phyloP scores from a whole-genome alignment of 2,113 vertebrate species.

The Sceloporus undulatus region DNA sequence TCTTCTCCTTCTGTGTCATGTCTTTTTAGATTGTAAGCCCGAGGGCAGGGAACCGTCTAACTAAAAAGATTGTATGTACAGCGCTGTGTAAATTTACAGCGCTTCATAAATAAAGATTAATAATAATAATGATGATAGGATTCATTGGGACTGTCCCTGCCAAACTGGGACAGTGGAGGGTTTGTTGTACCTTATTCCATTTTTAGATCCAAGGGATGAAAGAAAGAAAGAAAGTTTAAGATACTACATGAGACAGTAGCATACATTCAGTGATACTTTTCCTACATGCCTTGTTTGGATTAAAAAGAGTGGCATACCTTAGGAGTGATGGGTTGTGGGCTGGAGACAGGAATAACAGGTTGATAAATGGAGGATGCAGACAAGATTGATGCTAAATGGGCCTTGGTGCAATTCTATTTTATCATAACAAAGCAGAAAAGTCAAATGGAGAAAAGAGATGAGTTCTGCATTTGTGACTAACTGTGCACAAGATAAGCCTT shows the following conservation, averaged over 20 bases:
- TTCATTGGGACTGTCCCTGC: no score
- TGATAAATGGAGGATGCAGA: not conserved
- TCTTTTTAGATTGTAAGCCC: no score
- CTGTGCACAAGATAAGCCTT: not conserved
- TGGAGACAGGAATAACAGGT: not conserved
- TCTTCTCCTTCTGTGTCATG: no score
- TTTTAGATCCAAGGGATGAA: no score
- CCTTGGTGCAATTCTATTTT: constrained; percentile 2
- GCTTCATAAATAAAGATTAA: no score
- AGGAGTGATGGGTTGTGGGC: not conserved
- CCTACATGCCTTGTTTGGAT: not conserved
- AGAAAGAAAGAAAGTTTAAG: not conserved
- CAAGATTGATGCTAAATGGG: not conserved
- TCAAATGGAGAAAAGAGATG: not conserved
- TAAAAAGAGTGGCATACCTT: not conserved
- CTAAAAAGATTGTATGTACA: no score
- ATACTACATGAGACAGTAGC: not conserved
- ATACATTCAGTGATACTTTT: not conserved
- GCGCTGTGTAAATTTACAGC: no score
- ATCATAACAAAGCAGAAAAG: not conserved
- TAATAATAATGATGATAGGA: no score
- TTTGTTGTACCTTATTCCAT: no score
- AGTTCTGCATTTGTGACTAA: not conserved
- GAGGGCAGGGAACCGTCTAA: no score
- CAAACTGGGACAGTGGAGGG: no score